Evolutionary conservation across 2,797 vertebrate genomes (phyloP).

Genomic region (Ibycter americanus): DNA sequence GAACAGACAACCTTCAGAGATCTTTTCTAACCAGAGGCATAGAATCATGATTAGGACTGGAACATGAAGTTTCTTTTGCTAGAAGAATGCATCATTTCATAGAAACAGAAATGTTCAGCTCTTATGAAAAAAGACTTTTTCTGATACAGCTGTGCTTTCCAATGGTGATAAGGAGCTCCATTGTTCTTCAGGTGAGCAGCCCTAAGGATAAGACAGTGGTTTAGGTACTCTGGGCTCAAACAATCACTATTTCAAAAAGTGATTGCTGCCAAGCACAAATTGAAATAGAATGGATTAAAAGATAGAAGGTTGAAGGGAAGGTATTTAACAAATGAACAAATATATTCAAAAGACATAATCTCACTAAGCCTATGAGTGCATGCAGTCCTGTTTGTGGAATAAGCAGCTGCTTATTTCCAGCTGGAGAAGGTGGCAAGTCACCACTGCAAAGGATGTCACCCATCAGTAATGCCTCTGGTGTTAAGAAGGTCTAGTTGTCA

Average conservation of each 20-base stretch:
- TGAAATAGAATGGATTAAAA: not conserved
- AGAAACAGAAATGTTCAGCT: not conserved
- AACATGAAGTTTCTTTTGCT: not conserved
- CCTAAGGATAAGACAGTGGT: not conserved
- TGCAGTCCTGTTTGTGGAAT: not conserved
- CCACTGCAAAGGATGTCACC: not conserved
- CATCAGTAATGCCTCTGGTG: not conserved
- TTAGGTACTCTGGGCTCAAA: not conserved
- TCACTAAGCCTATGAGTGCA: not conserved
- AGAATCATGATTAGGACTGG: not conserved
- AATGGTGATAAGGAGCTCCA: not conserved
- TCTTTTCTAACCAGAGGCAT: not conserved
- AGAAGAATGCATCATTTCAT: not conserved
- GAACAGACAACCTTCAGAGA: not conserved
- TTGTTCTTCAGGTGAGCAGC: not conserved
- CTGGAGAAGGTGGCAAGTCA: accelerated
- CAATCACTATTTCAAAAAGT: not conserved
- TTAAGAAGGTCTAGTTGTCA: not conserved
- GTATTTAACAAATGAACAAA: not conserved
- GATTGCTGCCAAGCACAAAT: not conserved
- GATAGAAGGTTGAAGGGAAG: not conserved
- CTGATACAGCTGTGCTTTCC: not conserved
- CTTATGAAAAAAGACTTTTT: not conserved
- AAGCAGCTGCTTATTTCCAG: not conserved
- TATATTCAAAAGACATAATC: not conserved